Percentiles rank a stretch among this genome's conserved stretches.
Evolutionary conservation across 2,113 vertebrate species (phyloP).

Genomic region (Nannobrachium achirus): DNA sequence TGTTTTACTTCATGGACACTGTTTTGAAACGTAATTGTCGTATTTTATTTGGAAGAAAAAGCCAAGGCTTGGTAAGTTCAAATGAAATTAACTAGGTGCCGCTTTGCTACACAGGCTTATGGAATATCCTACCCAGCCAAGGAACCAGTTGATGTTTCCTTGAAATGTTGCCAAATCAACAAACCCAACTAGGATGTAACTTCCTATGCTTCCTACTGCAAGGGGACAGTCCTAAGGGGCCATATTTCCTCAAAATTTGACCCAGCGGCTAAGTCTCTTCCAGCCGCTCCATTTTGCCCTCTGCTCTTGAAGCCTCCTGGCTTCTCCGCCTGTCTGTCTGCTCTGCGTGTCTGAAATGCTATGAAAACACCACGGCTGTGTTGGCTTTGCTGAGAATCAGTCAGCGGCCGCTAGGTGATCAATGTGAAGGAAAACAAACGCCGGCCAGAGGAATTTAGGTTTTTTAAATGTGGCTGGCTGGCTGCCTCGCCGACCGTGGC

Average conservation of each 20-base stretch:
- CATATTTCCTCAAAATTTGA: neutral
- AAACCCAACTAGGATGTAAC: no score
- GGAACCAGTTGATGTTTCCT: no score
- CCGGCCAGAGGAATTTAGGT: conserved; percentile 70
- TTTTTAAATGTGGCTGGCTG: conserved; percentile 57
- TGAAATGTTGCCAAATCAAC: no score
- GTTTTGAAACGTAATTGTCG: no score
- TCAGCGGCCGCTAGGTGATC: conserved; percentile 73
- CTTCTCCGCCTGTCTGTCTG: conserved; percentile 63
- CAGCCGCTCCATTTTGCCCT: conserved; percentile 28
- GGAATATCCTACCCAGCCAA: no score
- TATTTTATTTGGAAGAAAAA: no score
- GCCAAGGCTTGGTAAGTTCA: no score
- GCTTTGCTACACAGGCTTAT: no score
- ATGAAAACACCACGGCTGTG: conserved; percentile 74
- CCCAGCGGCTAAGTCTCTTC: conserved; percentile 9
- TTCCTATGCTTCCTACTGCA: no score
- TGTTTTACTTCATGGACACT: no score
- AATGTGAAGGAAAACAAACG: conserved; percentile 80
- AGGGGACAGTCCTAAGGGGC: no score
- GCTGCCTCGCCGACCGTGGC: conserved; percentile 5
- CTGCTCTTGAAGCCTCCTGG: conserved; percentile 38
- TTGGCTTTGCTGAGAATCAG: conserved; percentile 72
- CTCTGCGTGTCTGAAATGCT: conserved; percentile 64
- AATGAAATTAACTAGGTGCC: no score